These are phyloP conservation scores for Zonitis immaculata DNA, from an alignment of 2,888 invertebrate species.

Conservation along the genomic window DNA sequence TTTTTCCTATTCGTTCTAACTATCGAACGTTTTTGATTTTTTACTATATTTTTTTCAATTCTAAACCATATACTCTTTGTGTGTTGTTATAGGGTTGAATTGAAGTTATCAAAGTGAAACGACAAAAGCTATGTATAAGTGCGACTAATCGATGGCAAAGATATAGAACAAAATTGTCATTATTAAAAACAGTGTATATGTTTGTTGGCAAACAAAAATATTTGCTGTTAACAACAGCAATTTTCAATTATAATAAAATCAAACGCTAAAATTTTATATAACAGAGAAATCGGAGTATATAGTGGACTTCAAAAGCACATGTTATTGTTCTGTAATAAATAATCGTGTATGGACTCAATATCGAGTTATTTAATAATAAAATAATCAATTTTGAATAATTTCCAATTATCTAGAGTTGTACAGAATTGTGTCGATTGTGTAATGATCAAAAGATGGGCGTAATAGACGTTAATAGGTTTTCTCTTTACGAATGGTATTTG, in stretches of 20 bases:
- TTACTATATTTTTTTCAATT: not conserved
- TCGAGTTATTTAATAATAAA: not conserved
- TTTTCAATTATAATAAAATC: not conserved
- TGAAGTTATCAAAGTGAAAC: conserved; percentile 19
- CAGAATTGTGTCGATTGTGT: not conserved
- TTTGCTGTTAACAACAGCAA: not conserved
- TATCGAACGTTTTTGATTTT: not conserved
- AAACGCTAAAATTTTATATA: not conserved
- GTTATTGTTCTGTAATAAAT: not conserved
- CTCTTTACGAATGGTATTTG: not conserved
- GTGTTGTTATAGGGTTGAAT: not conserved
- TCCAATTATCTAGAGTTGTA: not conserved
- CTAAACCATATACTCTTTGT: not conserved
- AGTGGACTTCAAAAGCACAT: not conserved
- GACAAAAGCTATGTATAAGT: conserved; percentile 17
- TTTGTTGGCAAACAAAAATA: not conserved
- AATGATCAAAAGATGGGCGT: conserved; percentile 1
- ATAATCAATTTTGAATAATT: not conserved
- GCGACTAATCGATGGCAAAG: conserved; percentile 9
- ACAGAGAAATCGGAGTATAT: not conserved
- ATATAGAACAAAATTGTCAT: not conserved
- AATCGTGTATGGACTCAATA: not conserved
- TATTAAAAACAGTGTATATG: not conserved
- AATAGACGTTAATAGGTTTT: not conserved
- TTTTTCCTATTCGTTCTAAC: not conserved